A percentile compares a stretch with the other conserved stretches of the same genome.
phyloP scores from a whole-genome alignment of 2,113 vertebrate species.

The Cinclus cinclus region DNA sequence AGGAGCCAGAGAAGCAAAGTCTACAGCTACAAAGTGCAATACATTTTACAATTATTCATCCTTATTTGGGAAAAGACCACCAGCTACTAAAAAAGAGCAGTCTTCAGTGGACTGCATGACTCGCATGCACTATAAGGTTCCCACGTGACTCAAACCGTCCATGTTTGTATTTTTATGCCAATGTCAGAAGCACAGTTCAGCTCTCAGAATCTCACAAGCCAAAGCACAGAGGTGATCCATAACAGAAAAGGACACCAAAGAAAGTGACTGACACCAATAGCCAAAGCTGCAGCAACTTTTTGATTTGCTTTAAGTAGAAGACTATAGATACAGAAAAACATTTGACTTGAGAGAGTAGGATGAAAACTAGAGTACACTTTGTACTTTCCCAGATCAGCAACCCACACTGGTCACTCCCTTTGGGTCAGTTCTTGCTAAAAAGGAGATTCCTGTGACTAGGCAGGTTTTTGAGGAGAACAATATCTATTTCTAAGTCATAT shows the following conservation, averaged over 20 bases:
- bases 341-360: background rate
- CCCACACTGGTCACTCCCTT: background rate
- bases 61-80: constrained; percentile 1
- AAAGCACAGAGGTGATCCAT: background rate
- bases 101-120: background rate
- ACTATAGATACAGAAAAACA: background rate
- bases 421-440: background rate
- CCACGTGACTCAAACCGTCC: background rate
- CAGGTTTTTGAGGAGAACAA: background rate
- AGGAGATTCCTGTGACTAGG: background rate
- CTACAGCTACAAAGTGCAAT: background rate
- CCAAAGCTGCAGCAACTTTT: background rate
- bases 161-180: background rate
- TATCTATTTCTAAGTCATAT: background rate
- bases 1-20: constrained; percentile 31
- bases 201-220: background rate
- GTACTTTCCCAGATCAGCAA: background rate
- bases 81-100: background rate
- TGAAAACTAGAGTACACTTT: background rate
- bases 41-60: background rate
- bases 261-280: background rate
- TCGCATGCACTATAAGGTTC: background rate
- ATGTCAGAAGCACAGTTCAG: background rate
- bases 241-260: background rate
- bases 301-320: background rate